Evolutionary conservation across 2,797 vertebrate species (phyloP).

Genomic region (Mormyrops attenuatus): DNA sequence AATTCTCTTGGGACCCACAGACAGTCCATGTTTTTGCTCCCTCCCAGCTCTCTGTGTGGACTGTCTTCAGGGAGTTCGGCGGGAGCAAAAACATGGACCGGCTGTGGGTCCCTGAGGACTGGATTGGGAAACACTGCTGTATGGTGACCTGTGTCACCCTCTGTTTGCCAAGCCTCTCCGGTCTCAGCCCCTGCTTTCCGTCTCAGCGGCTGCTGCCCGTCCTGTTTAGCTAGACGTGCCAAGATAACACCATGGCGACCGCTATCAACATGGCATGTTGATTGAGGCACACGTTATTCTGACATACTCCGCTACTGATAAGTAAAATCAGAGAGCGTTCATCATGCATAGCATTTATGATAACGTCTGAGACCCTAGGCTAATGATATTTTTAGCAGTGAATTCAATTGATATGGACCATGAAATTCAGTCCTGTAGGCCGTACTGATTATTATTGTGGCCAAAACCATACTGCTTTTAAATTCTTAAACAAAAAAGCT

Average conservation of each 20-base stretch:
- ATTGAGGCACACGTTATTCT: background rate
- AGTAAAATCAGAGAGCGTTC: background rate
- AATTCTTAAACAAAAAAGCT: background rate
- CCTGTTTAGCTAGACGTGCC: background rate
- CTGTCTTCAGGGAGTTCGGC: background rate
- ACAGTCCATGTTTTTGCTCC: background rate
- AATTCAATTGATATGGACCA: background rate
- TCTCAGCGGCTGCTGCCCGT: background rate
- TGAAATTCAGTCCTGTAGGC: background rate
- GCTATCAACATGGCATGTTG: background rate
- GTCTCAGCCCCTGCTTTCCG: background rate
- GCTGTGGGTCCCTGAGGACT: background rate
- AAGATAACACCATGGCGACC: conserved; percentile 1
- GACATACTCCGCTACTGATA: background rate
- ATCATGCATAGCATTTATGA: background rate
- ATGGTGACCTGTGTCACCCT: background rate
- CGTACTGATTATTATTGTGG: background rate
- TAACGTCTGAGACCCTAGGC: background rate
- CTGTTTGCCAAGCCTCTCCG: background rate
- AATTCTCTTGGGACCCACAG: background rate
- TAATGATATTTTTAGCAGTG: background rate
- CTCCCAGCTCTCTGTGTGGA: background rate
- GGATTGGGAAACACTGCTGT: background rate
- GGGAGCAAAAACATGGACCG: background rate
- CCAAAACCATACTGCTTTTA: background rate